These are phyloP conservation scores for Notodromas monacha DNA, from an alignment of 2,888 invertebrate genomes.

Conservation along the genomic window DNA sequence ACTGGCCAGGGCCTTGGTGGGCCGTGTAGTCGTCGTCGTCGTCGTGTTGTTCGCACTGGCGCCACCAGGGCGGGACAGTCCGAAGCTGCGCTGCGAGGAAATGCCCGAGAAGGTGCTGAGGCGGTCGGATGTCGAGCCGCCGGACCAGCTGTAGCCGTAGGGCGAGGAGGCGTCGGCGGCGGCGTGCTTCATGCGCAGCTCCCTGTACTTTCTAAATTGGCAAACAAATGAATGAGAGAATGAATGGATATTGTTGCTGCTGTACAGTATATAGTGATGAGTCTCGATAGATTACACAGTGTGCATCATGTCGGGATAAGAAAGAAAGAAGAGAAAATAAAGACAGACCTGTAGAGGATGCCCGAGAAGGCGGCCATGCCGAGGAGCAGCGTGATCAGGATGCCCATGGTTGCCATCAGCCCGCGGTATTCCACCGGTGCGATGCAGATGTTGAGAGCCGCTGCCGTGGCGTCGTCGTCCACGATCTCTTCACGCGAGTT, in stretches of 20 bases:
- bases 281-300: too few species aligned
- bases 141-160: background rate
- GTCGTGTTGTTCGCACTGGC: background rate
- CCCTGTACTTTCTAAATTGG: too few species aligned
- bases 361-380: conserved; percentile 36
- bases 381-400: conserved; percentile 35
- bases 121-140: background rate
- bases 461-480: conserved; percentile 12
- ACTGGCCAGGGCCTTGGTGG: background rate
- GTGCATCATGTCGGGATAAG: too few species aligned
- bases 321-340: background rate
- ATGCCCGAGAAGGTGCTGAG: background rate
- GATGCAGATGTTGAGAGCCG: conserved; percentile 29
- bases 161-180: conserved; percentile 10
- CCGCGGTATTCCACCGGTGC: conserved; percentile 52
- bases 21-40: conserved; percentile 8
- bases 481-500: conserved; percentile 27
- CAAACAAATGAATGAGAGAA: too few species aligned
- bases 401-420: conserved; percentile 39
- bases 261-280: too few species aligned
- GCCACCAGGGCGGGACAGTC: background rate
- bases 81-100: background rate
- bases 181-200: conserved; percentile 10
- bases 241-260: too few species aligned
- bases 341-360: conserved; percentile 32